Percentiles rank a stretch among this genome's conserved stretches.
Evolutionary conservation across 2,797 vertebrate species (phyloP).

Genomic region (Urosaurus nigricauda): DNA sequence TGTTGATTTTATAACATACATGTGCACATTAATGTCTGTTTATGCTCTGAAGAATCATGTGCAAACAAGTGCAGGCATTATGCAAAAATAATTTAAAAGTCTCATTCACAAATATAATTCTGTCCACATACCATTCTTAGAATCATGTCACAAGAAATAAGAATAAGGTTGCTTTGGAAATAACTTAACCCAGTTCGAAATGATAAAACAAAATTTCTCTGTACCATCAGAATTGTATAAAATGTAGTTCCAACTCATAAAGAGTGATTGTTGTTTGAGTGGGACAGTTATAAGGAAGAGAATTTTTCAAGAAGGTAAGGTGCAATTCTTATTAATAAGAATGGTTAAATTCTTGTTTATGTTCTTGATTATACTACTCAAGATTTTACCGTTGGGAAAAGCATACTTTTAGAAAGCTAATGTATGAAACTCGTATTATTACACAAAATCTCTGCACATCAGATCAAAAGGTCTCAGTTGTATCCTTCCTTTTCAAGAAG

Average conservation of each 20-base stretch:
- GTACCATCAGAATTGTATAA: constrained; percentile 42
- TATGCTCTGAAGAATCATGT: not conserved
- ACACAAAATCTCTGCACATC: constrained; percentile 44
- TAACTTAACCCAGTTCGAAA: not conserved
- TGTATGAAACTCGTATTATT: constrained; percentile 51
- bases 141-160: not conserved
- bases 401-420: constrained; percentile 11
- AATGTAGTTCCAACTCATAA: constrained; percentile 56
- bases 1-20: not conserved
- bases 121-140: not conserved
- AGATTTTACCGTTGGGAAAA: constrained; percentile 34
- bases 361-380: not conserved
- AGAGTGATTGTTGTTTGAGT: constrained; percentile 57
- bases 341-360: constrained; percentile 41
- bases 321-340: constrained; percentile 55
- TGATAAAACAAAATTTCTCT: constrained; percentile 6
- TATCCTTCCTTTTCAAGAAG: constrained; percentile 49
- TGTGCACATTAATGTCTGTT: not conserved
- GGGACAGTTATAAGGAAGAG: constrained; percentile 24
- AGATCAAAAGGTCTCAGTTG: constrained; percentile 32
- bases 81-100: not conserved
- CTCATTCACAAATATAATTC: constrained; percentile 2
- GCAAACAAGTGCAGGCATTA: not conserved
- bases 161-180: not conserved
- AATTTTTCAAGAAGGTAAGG: constrained; percentile 37